A percentile compares a stretch with the other conserved stretches of the same genome.
Conservation (phyloP, 2,888 invertebrate genomes). For the Aphidoletes aphidimyza region DNA sequence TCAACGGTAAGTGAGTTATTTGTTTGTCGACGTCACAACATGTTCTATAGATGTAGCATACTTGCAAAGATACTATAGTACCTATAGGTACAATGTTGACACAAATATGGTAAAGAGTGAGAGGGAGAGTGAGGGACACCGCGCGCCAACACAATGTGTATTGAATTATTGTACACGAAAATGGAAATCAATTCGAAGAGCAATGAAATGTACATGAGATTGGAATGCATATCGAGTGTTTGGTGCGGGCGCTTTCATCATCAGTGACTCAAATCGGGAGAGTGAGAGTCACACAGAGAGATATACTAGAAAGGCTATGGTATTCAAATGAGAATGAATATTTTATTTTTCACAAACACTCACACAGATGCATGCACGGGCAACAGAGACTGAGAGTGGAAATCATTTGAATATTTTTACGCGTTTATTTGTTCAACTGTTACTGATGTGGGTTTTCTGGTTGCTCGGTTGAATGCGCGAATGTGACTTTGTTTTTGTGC, state of each 20-base stretch:
- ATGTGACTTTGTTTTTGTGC: too few relatives aligned
- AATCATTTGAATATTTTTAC: neutral
- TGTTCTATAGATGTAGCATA: neutral
- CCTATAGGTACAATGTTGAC: too few relatives aligned
- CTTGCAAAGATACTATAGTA: too few relatives aligned
- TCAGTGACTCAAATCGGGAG: neutral
- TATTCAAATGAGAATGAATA: slow-evolving; percentile 33
- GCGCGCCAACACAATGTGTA: neutral
- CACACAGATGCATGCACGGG: neutral
- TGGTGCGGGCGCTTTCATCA: neutral
- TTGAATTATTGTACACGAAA: slow-evolving; percentile 31
- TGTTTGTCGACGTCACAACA: neutral
- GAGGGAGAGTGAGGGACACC: too few relatives aligned
- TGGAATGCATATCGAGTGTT: neutral
- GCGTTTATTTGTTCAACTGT: too few relatives aligned
- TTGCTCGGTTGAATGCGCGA: too few relatives aligned
- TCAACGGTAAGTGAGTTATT: neutral
- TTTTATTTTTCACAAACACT: neutral
- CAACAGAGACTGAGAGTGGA: neutral
- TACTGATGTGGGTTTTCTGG: too few relatives aligned
- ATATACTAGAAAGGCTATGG: too few relatives aligned
- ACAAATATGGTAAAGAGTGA: too few relatives aligned
- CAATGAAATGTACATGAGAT: slow-evolving; percentile 3
- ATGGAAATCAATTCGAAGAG: slow-evolving; percentile 17
- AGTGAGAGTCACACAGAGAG: neutral